These are phyloP conservation scores for Steatocranus sp. DNA, from an alignment of 2,797 vertebrate species.

Conservation along the genomic window DNA sequence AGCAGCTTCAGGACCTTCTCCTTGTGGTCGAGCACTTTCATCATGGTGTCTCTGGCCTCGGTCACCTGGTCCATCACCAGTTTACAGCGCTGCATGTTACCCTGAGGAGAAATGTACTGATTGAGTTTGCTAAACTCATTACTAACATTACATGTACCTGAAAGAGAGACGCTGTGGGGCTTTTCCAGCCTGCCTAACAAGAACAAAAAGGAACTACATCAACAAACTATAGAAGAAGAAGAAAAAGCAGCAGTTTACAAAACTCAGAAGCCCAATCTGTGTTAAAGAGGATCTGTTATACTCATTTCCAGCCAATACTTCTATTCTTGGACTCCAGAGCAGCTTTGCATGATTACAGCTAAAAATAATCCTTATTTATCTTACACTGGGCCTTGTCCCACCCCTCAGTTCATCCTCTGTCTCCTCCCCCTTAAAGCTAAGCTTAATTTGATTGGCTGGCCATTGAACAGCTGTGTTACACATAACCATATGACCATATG, in stretches of 20 bases:
- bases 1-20: constrained; percentile 97
- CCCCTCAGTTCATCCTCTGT: background rate
- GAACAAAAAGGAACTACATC: background rate
- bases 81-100: constrained; percentile 99
- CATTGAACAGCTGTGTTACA: background rate
- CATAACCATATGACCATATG: background rate
- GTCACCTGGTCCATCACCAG: constrained; percentile 99
- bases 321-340: background rate
- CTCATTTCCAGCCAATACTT: background rate
- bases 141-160: background rate
- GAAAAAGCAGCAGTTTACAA: background rate
- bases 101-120: constrained; percentile 71
- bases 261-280: background rate
- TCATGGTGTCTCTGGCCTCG: constrained; percentile 98
- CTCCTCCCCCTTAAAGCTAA: background rate
- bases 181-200: background rate
- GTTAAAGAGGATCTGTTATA: background rate
- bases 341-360: background rate
- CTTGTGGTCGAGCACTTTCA: constrained; percentile 98
- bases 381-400: background rate
- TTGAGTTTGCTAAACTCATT: background rate
- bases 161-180: background rate
- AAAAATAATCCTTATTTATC: background rate
- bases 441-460: background rate
- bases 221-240: background rate